phyloP scores from a whole-genome alignment of 1,140 invertebrate genomes.

The Eulimnadia texana region DNA sequence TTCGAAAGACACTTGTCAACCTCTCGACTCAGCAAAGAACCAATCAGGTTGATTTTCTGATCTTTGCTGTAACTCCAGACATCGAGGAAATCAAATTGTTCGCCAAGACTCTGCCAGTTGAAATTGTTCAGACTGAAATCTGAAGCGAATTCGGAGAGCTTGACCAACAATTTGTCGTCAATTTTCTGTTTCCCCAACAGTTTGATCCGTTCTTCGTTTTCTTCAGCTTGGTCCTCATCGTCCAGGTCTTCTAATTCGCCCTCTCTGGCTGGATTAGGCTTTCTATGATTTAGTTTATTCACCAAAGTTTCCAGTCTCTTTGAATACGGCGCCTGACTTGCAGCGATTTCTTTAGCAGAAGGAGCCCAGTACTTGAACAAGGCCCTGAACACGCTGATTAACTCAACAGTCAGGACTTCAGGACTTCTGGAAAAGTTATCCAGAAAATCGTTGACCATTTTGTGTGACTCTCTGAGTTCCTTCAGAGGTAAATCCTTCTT shows the following conservation, averaged over 20 bases:
- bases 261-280: background rate
- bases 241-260: background rate
- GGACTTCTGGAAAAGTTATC: background rate
- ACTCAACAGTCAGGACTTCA: background rate
- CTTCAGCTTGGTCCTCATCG: constrained; percentile 1
- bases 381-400: background rate
- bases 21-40: background rate
- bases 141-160: background rate
- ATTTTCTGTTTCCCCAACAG: constrained; percentile 1
- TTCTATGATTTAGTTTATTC: background rate
- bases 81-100: background rate
- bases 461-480: no score
- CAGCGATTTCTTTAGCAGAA: background rate
- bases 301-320: background rate
- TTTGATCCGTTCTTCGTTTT: background rate
- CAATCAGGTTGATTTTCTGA: background rate
- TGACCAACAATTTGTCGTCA: background rate
- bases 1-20: constrained; percentile 2
- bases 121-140: background rate
- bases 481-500: no score
- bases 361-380: background rate
- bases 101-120: background rate
- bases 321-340: background rate
- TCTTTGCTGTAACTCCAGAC: background rate
- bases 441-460: background rate